Evolutionary conservation across 2,888 invertebrate genomes (phyloP), one percentile per base, ranked within the genome.

Genomic region (Tinea pellionella): DNA sequence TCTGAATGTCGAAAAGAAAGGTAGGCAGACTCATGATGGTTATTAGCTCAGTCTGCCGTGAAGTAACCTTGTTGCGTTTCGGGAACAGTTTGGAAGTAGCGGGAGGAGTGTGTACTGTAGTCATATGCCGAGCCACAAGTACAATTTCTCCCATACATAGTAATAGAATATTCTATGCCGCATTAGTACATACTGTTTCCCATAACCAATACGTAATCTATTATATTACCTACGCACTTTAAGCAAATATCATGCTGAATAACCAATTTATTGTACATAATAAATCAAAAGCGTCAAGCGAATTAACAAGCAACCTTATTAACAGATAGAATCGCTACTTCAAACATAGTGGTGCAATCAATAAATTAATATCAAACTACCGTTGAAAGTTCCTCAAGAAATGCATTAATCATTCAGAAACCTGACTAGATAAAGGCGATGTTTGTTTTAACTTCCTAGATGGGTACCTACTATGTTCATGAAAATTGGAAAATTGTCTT

Each of bases 381-480:
- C 64, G 59, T 61, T 60, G 59, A 64, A 62, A 62, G 66, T 68
- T 66, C 66, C 66, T 67, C 68, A 65, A 59, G 66, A 68, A 63
- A 68, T 69, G 68, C 69, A 74, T 74, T 69, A 73, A 74, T 74
- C 73, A 74, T 69, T 67, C 64, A 57, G 11, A 62, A 65, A 65
- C 63, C 57, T 32, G 57, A 57, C 57, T n/a, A 57, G 57, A 57
- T 32, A 73, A 68, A 62, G 64, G 64, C 67, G 63, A 63, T 74
- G 73, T 75, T 77, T 75, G 75, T 67, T 72, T 71, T 69, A 70
- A 71, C 68, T 73, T 70, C 62, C 65, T 62, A 24, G 53, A 18
- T 24, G 24, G 19, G n/a, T 24, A 51, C n/a, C n/a, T n/a, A n/a
- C 18, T 16, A 9, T 53, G 11, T 53, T 24, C 47, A 47, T 47